Percentiles rank a stretch among this genome's conserved stretches.
phyloP scores from a whole-genome alignment of 2,797 vertebrate genomes.

The Pachyuromys duprasi region DNA sequence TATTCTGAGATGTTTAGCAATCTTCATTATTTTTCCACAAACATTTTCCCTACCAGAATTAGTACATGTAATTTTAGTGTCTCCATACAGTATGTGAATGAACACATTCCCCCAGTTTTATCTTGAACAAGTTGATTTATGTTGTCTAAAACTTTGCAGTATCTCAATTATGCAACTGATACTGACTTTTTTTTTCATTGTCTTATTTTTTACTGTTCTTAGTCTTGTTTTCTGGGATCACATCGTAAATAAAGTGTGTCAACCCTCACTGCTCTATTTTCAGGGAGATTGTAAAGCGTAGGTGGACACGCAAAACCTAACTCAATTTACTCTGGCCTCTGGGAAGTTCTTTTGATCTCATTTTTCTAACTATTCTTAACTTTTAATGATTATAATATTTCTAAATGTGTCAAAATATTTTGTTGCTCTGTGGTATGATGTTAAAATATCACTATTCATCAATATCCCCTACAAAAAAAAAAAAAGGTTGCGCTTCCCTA shows the following conservation, averaged over 20 bases:
- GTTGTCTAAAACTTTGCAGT: background rate
- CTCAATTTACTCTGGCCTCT: background rate
- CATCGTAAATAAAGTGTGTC: background rate
- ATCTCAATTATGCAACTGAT: background rate
- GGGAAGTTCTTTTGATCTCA: background rate
- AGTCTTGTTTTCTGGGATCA: background rate
- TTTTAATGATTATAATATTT: background rate
- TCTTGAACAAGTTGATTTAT: background rate
- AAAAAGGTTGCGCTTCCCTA: background rate
- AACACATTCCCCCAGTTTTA: background rate
- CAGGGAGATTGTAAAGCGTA: background rate
- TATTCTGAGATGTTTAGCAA: background rate
- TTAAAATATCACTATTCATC: background rate
- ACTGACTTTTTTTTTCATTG: background rate
- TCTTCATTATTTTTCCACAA: background rate
- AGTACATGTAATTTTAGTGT: background rate
- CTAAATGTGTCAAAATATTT: background rate
- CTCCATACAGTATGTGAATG: background rate
- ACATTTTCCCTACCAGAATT: background rate
- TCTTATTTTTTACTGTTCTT: background rate
- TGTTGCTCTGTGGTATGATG: background rate
- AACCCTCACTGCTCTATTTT: background rate
- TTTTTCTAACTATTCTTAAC: background rate
- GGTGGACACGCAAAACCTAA: background rate
- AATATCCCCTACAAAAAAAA: background rate